Conservation (phyloP, 2,888 invertebrate genomes). For the Andrena marginata region DNA sequence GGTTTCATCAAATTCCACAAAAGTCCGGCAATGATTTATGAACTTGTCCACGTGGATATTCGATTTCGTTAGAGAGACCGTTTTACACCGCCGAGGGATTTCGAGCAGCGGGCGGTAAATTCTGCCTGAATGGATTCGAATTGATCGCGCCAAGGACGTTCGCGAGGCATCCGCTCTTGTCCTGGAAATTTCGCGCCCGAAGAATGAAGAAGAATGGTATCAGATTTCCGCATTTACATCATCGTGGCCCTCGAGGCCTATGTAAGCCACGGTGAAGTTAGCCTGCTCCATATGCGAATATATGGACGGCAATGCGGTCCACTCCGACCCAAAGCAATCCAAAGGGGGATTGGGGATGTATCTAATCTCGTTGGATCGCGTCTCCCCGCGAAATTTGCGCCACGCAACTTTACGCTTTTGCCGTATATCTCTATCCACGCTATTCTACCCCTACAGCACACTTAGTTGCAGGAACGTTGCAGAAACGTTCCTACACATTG, state of each 20-base stretch:
- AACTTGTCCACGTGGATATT: background rate
- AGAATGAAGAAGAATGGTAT: constrained; percentile 48
- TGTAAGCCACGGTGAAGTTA: constrained; percentile 10
- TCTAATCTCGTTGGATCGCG: constrained; percentile 38
- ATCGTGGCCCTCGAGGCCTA: constrained; percentile 31
- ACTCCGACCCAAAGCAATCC: constrained; percentile 17
- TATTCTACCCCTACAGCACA: too few species aligned
- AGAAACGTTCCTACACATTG: too few species aligned
- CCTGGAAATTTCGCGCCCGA: constrained; percentile 42
- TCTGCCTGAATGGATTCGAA: constrained; percentile 15
- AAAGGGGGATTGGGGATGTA: constrained; percentile 23
- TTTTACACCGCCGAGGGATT: background rate
- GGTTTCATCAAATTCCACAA: too few species aligned
- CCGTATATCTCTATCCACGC: constrained; percentile 28
- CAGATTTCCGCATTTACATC: constrained; percentile 47
- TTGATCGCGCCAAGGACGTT: background rate
- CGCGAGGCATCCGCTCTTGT: constrained; percentile 14
- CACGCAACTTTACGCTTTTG: background rate
- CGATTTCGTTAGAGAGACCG: background rate
- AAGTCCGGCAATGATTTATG: background rate
- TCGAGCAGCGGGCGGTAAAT: background rate
- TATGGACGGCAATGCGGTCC: constrained; percentile 32
- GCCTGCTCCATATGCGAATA: constrained; percentile 16
- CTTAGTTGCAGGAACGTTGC: too few species aligned
- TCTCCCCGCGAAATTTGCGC: constrained; percentile 39